Conservation (phyloP, 2,888 invertebrate species). For the Clistopyga incitator region DNA sequence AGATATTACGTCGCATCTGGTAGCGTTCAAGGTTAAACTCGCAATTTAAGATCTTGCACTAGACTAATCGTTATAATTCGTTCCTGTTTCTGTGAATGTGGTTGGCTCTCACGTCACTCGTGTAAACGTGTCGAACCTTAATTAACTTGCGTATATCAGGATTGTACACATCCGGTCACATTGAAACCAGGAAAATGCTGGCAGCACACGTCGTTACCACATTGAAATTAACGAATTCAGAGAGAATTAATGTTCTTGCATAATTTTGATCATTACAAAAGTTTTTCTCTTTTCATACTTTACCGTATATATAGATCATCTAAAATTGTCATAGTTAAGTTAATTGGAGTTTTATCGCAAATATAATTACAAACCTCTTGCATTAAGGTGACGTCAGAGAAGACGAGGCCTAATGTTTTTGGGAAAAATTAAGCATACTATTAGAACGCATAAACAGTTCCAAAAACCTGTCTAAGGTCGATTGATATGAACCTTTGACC, state of each 20-base stretch:
- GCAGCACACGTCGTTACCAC: background rate
- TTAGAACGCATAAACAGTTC: no score
- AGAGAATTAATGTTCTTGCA: background rate
- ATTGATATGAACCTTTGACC: no score
- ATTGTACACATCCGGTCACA: slow-evolving; percentile 1
- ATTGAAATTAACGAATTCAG: background rate
- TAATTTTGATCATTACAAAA: background rate
- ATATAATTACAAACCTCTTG: slow-evolving; percentile 26
- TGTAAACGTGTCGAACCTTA: slow-evolving; percentile 19
- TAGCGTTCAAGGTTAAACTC: slow-evolving; percentile 28
- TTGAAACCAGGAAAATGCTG: background rate
- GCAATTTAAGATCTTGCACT: slow-evolving; percentile 21
- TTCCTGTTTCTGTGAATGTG: background rate
- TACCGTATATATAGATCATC: background rate
- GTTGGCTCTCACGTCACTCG: slow-evolving; percentile 21
- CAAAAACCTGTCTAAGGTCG: no score
- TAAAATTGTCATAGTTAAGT: slow-evolving; percentile 4
- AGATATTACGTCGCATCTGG: slow-evolving; percentile 45
- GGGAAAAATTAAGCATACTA: no score
- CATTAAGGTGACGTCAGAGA: slow-evolving; percentile 17
- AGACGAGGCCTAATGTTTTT: slow-evolving; percentile 1
- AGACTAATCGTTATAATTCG: slow-evolving; percentile 21
- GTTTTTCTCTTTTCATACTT: slow-evolving; percentile 2
- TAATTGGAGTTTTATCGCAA: slow-evolving; percentile 17
- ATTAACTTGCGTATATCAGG: slow-evolving; percentile 4